Base-by-base conservation (phyloP, 2,113 vertebrate species). In the Alosa alosa region DNA sequence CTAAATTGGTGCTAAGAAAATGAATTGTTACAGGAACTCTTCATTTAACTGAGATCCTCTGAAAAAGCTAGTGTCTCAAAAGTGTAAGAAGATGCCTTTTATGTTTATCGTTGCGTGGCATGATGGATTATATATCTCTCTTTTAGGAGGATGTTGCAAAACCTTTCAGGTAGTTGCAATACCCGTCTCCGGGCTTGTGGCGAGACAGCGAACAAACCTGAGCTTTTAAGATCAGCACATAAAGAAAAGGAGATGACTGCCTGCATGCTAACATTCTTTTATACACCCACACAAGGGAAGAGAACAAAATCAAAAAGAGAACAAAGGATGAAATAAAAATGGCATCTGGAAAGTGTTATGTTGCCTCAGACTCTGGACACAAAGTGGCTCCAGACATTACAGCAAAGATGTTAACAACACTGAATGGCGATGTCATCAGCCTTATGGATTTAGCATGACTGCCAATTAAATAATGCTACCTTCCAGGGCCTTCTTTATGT, bases 181-280 rank as follows among this genome's bases (percentile, higher is more conserved):
- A 60, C 13, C 17, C 9, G 20, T 46, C 55, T 82, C 45, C 22
- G 52, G 50, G 20, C 83, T 44, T 45, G 36, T 13, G 41, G 50
- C 72, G 5, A 39, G 72, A 84, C 31, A 84, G 86, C 0, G 84
- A 72, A 11, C 46, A 64, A 89, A 83, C 18, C 11, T 11, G 0
- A 36, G 46, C 50, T 87, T 89, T 81, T 88, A 89, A 90, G 86
- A 64, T 64, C 39, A 86, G 84, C 68, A 46, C 83, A 64, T 45
- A 46, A 50, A 64, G 36, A 83, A 6, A 49, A 82, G 20, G 10
- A 68, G 10, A 78, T 41, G 72, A 78, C 36, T 72, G n/a, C n/a
- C n/a, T 31, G 64, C 64, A 31, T 25, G 25, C n/a, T 78, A 3
- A 39, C 72, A 39, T 36, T 17, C 72, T 78, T 17, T 78, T 78